Evolutionary conservation across 2,113 vertebrate species (phyloP), one percentile per base, ranked within the genome.

Genomic region (Mystacornis crossleyi): DNA sequence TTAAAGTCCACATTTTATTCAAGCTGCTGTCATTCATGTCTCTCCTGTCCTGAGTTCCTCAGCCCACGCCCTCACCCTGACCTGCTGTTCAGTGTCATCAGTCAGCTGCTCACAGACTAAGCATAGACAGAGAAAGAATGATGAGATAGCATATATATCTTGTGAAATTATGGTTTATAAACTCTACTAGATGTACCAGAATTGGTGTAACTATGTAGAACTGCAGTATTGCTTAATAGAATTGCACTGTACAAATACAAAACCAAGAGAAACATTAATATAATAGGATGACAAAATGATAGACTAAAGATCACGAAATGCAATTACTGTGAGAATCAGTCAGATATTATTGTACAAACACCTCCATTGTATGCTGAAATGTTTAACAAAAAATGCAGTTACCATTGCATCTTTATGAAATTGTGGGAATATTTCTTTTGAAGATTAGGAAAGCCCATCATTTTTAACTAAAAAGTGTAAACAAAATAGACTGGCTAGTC

Each of bases 21-120:
- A 34, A 54, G 34, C 25, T 7, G 1, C 18, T 81, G 20, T n/a
- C 3, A 0, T n/a, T 67, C 0, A 0, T 47, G 45, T 38, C n/a
- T 19, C 1, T 72, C 16, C 12, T 75, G 8, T 79, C 18, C 40
- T 2, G 1, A 42, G 12, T 54, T 80, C 31, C 20, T 10, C 5
- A 40, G 23, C 28, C 48, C 40, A 34, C 25, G 18, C 8, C 8
- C 25, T 61, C 81, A 80, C 16, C 23, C 28, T 2, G 0, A 12
- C 60, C 50, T 66, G 29, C 8, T 88, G 31, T 33, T 75, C 15
- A 51, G 10, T 23, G 29, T 55, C 60, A 54, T 64, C 15, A 26
- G 21, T 40, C 58, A 84, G 1, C n/a, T 86, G 31, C 12, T 82
- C 40, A 34, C 9, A 77, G 43, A 75, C 48, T 9, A 72, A 72